Conservation (phyloP, 2,888 invertebrate species). For the Sesamia inferens region DNA sequence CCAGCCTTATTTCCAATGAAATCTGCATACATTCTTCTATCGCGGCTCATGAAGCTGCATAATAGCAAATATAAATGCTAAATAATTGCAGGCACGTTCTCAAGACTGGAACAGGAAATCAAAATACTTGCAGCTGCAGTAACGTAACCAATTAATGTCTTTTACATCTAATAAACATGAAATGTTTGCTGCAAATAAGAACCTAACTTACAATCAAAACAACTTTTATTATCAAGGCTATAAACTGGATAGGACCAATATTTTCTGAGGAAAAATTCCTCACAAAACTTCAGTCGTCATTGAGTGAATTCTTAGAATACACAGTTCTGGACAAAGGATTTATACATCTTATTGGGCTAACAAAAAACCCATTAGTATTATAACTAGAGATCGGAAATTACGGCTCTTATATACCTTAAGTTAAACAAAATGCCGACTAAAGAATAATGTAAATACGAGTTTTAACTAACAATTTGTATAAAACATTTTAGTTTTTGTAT, state of each 20-base stretch:
- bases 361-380: slow-evolving; percentile 3
- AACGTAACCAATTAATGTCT: slow-evolving; percentile 11
- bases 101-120: slow-evolving; percentile 14
- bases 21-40: slow-evolving; percentile 44
- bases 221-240: not conserved
- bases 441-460: too few species aligned
- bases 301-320: slow-evolving; percentile 3
- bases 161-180: slow-evolving; percentile 20
- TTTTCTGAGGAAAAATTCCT: slow-evolving; percentile 4
- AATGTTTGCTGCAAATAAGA: slow-evolving; percentile 3
- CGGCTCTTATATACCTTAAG: too few species aligned
- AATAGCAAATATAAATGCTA: slow-evolving; percentile 19
- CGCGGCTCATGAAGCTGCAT: slow-evolving; percentile 20
- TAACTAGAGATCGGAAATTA: too few species aligned
- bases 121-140: slow-evolving; percentile 22
- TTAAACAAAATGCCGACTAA: too few species aligned
- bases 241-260: not conserved
- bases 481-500: too few species aligned
- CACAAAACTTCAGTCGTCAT: not conserved
- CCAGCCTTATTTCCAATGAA: slow-evolving; percentile 29
- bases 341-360: not conserved
- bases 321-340: not conserved
- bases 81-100: slow-evolving; percentile 21
- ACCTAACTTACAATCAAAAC: not conserved
- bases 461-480: too few species aligned